A percentile compares a stretch with the other conserved stretches of the same genome.
These are phyloP conservation scores for Siderastrea radians DNA, from an alignment of 92 coral and sea anemone species.

Conservation along the genomic window DNA sequence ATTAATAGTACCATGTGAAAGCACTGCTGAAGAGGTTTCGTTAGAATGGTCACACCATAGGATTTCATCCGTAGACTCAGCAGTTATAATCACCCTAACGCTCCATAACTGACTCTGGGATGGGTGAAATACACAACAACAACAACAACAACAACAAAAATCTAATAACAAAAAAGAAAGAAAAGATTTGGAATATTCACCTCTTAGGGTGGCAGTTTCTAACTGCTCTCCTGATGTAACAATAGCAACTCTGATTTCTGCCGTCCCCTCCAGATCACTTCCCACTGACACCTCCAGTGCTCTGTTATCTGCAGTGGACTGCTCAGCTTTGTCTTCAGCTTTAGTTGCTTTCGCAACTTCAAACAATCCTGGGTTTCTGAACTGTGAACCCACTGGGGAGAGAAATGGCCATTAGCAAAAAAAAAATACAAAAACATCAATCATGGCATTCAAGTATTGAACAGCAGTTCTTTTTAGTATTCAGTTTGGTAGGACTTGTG, in stretches of 20 bases:
- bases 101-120: too few relatives aligned
- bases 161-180: not conserved
- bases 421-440: too few relatives aligned
- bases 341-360: slow-evolving; percentile 89
- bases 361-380: slow-evolving; percentile 98
- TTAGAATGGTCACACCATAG: too few relatives aligned
- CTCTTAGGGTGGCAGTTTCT: slow-evolving; percentile 40
- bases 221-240: slow-evolving; percentile 63
- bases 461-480: not conserved
- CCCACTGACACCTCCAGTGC: slow-evolving; percentile 90
- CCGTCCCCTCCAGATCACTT: slow-evolving; percentile 88
- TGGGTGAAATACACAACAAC: too few relatives aligned
- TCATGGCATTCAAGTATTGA: too few relatives aligned
- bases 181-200: slow-evolving; percentile 27
- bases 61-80: too few relatives aligned
- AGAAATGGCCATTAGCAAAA: not conserved
- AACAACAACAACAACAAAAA: not conserved
- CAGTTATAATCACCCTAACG: too few relatives aligned
- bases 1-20: too few relatives aligned
- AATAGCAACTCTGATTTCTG: slow-evolving; percentile 79
- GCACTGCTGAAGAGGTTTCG: too few relatives aligned
- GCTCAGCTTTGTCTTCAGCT: slow-evolving; percentile 58
- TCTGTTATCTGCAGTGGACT: slow-evolving; percentile 47
- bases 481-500: not conserved
- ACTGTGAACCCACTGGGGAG: slow-evolving; percentile 94